Evolutionary conservation across 1,140 invertebrate genomes (phyloP).

Genomic region (Ooceraea biroi): DNA sequence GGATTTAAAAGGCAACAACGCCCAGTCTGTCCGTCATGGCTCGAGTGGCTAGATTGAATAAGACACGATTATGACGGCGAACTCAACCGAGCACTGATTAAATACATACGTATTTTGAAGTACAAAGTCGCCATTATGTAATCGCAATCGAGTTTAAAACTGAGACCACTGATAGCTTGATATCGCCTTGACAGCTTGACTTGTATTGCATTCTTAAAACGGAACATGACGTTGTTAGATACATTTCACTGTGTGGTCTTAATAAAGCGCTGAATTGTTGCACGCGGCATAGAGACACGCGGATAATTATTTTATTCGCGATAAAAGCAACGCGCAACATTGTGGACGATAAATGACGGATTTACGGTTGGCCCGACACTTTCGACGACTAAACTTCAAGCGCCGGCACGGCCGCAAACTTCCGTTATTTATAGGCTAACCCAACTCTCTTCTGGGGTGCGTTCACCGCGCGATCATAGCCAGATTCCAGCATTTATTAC

Average conservation of each 20-base stretch:
- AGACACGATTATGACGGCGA: background rate
- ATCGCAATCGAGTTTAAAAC: conserved; percentile 8
- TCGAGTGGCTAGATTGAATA: background rate
- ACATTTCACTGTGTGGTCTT: background rate
- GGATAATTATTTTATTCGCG: conserved; percentile 18
- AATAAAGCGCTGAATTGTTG: background rate
- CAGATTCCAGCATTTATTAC: conserved; percentile 61
- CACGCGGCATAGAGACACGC: background rate
- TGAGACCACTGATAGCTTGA: background rate
- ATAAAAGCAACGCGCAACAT: background rate
- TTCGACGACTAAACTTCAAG: conserved; percentile 55
- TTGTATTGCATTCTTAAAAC: background rate
- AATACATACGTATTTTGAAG: background rate
- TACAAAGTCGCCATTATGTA: conserved; percentile 35
- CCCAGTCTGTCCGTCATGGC: background rate
- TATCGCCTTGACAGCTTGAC: background rate
- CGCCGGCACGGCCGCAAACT: conserved; percentile 61
- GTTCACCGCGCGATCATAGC: conserved; percentile 61
- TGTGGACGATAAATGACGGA: background rate
- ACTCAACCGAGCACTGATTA: background rate
- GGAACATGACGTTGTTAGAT: background rate
- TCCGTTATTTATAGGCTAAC: conserved; percentile 72
- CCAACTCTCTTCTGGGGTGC: conserved; percentile 58
- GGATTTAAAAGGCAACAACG: background rate
- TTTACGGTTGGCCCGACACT: conserved; percentile 27